Evolutionary conservation across 2,888 invertebrate species (phyloP).

Genomic region (Augiades crinisus): DNA sequence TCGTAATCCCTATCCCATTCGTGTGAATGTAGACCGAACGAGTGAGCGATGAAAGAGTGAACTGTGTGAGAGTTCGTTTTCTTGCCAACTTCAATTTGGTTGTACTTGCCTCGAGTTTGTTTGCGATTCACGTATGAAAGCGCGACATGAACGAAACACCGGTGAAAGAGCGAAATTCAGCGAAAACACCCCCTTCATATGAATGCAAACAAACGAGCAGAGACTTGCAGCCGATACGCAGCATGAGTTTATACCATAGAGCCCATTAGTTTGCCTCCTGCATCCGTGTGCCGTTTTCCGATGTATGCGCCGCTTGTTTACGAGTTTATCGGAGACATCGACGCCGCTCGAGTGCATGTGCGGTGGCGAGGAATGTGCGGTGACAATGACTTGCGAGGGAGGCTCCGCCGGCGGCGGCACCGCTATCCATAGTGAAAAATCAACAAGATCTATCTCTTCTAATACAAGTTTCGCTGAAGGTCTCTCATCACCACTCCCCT

Average conservation of each 20-base stretch:
- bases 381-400: conserved; percentile 65
- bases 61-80: conserved; percentile 32
- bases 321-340: conserved; percentile 48
- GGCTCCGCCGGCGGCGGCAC: conserved; percentile 52
- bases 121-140: conserved; percentile 62
- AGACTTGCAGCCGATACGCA: conserved; percentile 48
- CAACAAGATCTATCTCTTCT: conserved; percentile 55
- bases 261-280: conserved; percentile 64
- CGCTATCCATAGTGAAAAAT: conserved; percentile 75
- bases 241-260: conserved; percentile 61
- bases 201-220: conserved; percentile 42
- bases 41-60: conserved; percentile 37
- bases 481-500: conserved; percentile 67
- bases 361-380: conserved; percentile 72
- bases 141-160: conserved; percentile 36
- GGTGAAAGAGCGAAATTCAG: conserved; percentile 78
- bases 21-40: conserved; percentile 30
- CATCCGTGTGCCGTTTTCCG: conserved; percentile 71
- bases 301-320: conserved; percentile 53
- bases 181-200: conserved; percentile 56
- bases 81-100: conserved; percentile 62
- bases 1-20: conserved; percentile 25
- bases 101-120: conserved; percentile 66
- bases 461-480: conserved; percentile 77
- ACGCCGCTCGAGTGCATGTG: conserved; percentile 65